Evolutionary conservation across 2,888 invertebrate genomes (phyloP).

Genomic region (Eupeodes latifasciatus): DNA sequence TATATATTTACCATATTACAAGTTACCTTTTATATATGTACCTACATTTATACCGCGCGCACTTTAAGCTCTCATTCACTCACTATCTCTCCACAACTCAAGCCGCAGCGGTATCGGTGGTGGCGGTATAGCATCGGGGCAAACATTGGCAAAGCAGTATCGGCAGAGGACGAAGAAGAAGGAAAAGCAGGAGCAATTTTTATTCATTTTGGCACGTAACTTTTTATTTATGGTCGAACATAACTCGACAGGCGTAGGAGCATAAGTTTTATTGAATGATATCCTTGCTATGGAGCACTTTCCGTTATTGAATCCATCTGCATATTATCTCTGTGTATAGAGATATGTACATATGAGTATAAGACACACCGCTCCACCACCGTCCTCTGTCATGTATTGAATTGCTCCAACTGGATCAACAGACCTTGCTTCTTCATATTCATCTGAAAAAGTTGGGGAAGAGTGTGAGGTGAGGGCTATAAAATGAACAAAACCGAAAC

Average conservation of each 20-base stretch:
- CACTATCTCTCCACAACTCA: neutral
- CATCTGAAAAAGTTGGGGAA: constrained; percentile 46
- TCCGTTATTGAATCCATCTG: constrained; percentile 78
- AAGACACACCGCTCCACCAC: neutral
- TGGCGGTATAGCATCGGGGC: no score
- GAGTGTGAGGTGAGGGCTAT: constrained; percentile 20
- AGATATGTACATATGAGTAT: neutral
- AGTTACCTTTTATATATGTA: constrained; percentile 2
- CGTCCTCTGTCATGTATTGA: constrained; percentile 35
- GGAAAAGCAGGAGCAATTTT: constrained; percentile 59
- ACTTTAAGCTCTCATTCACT: neutral
- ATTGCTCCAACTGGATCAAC: constrained; percentile 33
- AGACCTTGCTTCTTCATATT: constrained; percentile 46
- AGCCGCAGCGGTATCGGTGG: neutral
- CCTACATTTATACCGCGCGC: neutral
- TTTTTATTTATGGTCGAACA: constrained; percentile 78
- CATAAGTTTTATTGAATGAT: constrained; percentile 79
- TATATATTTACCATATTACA: constrained; percentile 69
- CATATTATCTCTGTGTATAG: constrained; percentile 69
- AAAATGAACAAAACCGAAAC: constrained; percentile 44
- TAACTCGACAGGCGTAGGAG: constrained; percentile 77
- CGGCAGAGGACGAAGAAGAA: no score
- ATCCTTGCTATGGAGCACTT: constrained; percentile 77
- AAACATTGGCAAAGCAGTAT: no score
- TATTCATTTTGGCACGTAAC: constrained; percentile 78